These are phyloP conservation scores for Euleptes europaea DNA, from an alignment of 2,113 vertebrate genomes.

Conservation along the genomic window DNA sequence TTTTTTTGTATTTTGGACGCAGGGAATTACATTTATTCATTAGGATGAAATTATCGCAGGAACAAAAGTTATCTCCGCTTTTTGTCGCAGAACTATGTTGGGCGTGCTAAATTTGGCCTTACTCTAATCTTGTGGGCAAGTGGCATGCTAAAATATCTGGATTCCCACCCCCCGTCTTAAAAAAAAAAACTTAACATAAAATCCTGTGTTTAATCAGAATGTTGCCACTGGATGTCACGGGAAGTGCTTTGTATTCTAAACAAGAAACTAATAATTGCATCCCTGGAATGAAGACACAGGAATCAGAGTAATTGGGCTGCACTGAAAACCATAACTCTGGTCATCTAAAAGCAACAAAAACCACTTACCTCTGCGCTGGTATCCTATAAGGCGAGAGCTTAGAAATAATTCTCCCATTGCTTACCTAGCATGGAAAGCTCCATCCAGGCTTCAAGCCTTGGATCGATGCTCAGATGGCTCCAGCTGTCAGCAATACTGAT, in stretches of 20 bases:
- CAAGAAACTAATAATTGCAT: slow-evolving; percentile 43
- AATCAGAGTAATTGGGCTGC: too few species aligned
- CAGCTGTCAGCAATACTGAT: too few species aligned
- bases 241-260: neutral
- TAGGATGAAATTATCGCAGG: slow-evolving; percentile 44
- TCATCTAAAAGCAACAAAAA: too few species aligned
- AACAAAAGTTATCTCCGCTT: slow-evolving; percentile 40
- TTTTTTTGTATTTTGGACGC: slow-evolving; percentile 17
- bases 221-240: neutral
- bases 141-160: slow-evolving; percentile 46
- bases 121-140: slow-evolving; percentile 39
- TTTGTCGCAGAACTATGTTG: slow-evolving; percentile 37
- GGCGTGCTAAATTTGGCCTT: slow-evolving; percentile 28
- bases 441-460: too few species aligned
- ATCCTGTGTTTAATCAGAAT: neutral
- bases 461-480: too few species aligned
- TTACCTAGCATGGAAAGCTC: too few species aligned
- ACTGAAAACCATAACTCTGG: too few species aligned
- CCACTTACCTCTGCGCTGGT: too few species aligned
- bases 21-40: slow-evolving; percentile 37
- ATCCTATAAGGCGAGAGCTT: too few species aligned
- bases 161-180: slow-evolving; percentile 34
- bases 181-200: slow-evolving; percentile 28
- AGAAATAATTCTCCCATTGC: too few species aligned
- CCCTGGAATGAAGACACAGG: too few species aligned